These are phyloP conservation scores for Platypus cylindrus DNA, from an alignment of 2,888 invertebrate species.

Conservation along the genomic window DNA sequence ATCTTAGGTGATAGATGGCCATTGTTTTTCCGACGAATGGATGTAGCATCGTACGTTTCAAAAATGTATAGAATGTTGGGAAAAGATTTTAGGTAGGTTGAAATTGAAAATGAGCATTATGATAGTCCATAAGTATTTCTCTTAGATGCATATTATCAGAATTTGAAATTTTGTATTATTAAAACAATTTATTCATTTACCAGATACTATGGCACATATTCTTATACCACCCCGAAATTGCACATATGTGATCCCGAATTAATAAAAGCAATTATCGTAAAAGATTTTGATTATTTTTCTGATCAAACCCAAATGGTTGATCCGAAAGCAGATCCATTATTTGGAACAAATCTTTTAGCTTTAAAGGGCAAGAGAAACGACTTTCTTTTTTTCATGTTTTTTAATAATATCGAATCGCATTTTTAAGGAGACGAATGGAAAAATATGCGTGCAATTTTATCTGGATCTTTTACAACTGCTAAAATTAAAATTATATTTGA, in stretches of 20 bases:
- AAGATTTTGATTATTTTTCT: constrained; percentile 47
- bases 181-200: no score
- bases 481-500: constrained; percentile 14
- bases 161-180: no score
- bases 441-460: constrained; percentile 12
- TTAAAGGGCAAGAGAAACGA: constrained; percentile 19
- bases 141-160: no score
- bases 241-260: constrained; percentile 43
- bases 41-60: constrained; percentile 9
- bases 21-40: constrained; percentile 10
- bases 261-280: constrained; percentile 45
- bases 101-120: no score
- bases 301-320: constrained; percentile 29
- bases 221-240: constrained; percentile 33
- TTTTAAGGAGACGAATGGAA: constrained; percentile 14
- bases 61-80: no score
- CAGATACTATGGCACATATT: constrained; percentile 24
- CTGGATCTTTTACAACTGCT: constrained; percentile 13
- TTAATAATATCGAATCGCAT: no score
- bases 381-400: no score
- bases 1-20: constrained; percentile 17
- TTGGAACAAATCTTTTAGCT: constrained; percentile 33
- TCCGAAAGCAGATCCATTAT: constrained; percentile 35
- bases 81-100: no score
- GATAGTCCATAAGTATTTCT: no score